These are phyloP conservation scores for Oreocharis arfaki DNA, from an alignment of 2,113 vertebrate genomes.

Conservation along the genomic window DNA sequence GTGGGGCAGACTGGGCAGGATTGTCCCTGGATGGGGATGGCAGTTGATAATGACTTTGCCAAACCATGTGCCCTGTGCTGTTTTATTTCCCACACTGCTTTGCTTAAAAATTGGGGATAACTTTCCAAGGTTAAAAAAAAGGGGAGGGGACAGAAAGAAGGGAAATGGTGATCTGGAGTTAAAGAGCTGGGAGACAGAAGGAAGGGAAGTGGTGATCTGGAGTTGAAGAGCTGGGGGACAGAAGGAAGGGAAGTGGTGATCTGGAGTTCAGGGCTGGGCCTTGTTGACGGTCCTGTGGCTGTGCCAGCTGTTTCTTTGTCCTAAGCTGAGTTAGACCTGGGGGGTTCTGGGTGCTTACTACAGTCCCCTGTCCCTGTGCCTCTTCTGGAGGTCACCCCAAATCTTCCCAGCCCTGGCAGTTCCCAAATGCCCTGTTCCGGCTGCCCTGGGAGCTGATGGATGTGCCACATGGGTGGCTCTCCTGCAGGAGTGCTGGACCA, in stretches of 20 bases:
- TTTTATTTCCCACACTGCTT: not conserved
- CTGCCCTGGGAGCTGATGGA: accelerated
- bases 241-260: not conserved
- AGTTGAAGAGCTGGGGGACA: not conserved
- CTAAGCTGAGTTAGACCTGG: not conserved
- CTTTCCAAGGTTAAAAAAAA: not conserved
- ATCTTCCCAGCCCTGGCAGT: not conserved
- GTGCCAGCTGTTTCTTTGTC: not conserved
- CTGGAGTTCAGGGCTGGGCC: not conserved
- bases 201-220: not conserved
- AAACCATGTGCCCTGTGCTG: accelerated
- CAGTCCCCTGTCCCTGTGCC: not conserved
- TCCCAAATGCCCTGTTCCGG: accelerated
- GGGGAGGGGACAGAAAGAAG: not conserved
- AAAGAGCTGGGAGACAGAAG: too few species aligned
- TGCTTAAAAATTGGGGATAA: not conserved
- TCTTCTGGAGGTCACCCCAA: not conserved
- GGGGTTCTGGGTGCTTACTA: not conserved
- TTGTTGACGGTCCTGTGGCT: not conserved
- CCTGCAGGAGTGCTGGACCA: conserved; percentile 86
- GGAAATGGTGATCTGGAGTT: not conserved
- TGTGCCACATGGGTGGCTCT: not conserved
- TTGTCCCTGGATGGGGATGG: not conserved
- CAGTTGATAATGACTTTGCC: not conserved
- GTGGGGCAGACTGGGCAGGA: not conserved